A percentile compares a stretch with the other conserved stretches of the same genome.
Evolutionary conservation across 53 echinoderm and acorn worm genomes (phyloP).

Genomic region (Temnopleurus reevesii): DNA sequence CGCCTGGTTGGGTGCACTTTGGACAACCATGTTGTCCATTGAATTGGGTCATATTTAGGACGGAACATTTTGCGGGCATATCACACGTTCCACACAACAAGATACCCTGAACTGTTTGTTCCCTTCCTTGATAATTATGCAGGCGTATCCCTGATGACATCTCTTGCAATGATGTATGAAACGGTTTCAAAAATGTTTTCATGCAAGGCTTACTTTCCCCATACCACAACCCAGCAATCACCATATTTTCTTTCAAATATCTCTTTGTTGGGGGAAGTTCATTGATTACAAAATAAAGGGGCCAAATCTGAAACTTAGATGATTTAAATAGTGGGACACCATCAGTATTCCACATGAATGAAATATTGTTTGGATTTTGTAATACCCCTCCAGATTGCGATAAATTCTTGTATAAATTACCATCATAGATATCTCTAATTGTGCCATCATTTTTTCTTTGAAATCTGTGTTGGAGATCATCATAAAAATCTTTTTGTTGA

Average conservation of each 20-base stretch:
- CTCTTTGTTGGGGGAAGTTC: conserved; percentile 57
- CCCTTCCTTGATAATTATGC: not conserved
- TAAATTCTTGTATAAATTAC: conserved; percentile 21
- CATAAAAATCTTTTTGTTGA: too few species aligned
- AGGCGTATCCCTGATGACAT: not conserved
- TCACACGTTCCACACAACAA: conserved; percentile 63
- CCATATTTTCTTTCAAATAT: conserved; percentile 54
- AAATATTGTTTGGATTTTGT: conserved; percentile 27
- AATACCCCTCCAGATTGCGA: not conserved
- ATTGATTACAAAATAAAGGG: conserved; percentile 63
- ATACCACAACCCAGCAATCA: conserved; percentile 65
- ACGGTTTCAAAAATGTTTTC: not conserved
- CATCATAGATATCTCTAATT: too few species aligned
- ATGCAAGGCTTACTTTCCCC: conserved; percentile 53
- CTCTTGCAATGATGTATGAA: not conserved
- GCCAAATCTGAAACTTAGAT: conserved; percentile 54
- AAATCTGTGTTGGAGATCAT: too few species aligned
- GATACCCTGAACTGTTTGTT: conserved; percentile 24
- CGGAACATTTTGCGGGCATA: conserved; percentile 62
- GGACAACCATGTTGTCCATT: conserved; percentile 66
- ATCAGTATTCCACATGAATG: conserved; percentile 72
- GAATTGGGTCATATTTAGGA: conserved; percentile 64
- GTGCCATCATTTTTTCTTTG: too few species aligned
- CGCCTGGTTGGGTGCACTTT: conserved; percentile 57
- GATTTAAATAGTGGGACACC: conserved; percentile 66